Evolutionary conservation across 2,113 vertebrate genomes (phyloP).

Genomic region (Albula glossodonta): DNA sequence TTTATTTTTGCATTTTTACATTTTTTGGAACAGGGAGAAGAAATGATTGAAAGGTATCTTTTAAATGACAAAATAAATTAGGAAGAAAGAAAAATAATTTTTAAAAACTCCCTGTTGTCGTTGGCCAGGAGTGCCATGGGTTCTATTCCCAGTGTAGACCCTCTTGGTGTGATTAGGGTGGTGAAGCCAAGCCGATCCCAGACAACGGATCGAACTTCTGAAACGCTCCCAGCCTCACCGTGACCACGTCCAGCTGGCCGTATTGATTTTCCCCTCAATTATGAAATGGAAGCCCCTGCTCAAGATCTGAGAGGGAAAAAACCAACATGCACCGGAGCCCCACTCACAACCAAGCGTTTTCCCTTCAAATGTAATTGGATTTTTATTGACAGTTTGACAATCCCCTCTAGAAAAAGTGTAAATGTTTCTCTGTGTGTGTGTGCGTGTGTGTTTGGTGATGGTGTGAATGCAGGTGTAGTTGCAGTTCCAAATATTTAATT

Average conservation of each 20-base stretch:
- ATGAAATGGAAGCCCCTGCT: constrained; percentile 73
- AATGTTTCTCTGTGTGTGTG: constrained; percentile 29
- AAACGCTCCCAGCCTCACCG: constrained; percentile 53
- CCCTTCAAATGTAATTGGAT: constrained; percentile 65
- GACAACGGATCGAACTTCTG: constrained; percentile 67
- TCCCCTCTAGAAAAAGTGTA: constrained; percentile 53
- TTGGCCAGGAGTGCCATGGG: constrained; percentile 65
- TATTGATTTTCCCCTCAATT: constrained; percentile 79
- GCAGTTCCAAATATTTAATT: constrained; percentile 3
- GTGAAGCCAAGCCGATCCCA: constrained; percentile 62
- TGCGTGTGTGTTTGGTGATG: constrained; percentile 11
- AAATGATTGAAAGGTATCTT: neutral
- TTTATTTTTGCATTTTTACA: too few species aligned
- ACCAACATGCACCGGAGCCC: constrained; percentile 56
- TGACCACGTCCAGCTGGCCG: constrained; percentile 66
- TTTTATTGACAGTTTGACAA: constrained; percentile 67
- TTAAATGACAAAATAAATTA: constrained; percentile 45
- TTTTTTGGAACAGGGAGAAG: neutral
- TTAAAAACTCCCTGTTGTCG: constrained; percentile 62
- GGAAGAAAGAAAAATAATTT: constrained; percentile 52
- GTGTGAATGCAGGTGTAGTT: neutral
- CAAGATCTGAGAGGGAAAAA: constrained; percentile 54
- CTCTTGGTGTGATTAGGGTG: constrained; percentile 69
- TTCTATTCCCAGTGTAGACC: constrained; percentile 49
- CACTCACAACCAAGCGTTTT: constrained; percentile 58